Evolutionary conservation across 2,797 vertebrate genomes (phyloP), one percentile per base, ranked within the genome.

Genomic region (Picus viridis): DNA sequence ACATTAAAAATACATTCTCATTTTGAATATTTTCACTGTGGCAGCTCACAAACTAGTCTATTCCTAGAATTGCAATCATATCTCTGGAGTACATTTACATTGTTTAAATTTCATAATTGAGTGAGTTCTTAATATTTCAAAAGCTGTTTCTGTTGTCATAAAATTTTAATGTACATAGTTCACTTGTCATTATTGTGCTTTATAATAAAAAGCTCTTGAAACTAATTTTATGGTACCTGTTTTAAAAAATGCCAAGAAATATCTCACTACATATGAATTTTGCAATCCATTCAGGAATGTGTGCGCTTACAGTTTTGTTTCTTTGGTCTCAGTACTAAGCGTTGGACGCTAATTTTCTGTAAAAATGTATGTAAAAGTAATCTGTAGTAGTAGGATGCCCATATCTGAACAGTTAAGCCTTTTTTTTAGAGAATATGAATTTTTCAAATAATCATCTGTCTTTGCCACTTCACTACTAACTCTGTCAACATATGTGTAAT

Each of bases 101-200:
- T 67, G 79, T 75, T 92, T 69, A 83, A 71, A 91, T 85, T 87
- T 91, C 62, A 57, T 90, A 93, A 92, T 63, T 71, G 72, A 88
- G 12, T 30, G 62, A 93, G 29, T 90, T 78, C 82, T 89, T 89
- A 94, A 89, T 81, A 94, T 92, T 92, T 93, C 9, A 89, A 74
- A 86, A 77, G 47, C 22, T 62, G 26, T 72, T 93, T 84, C 68
- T 84, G 68, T 79, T 94, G 93, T 76, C 57, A 89, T 56, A 6
- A 64, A 59, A 34, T 68, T 92, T 92, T 89, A 45, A 89, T 34
- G 70, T 16, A 86, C 59, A 89, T 12, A 57, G 30, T 75, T 86
- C 74, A 76, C 14, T 82, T 86, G 53, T 34, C 26, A 36, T 53
- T 86, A 53, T 54, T 65, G 26, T 63, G 36, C 16, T 88, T 70